Base-by-base conservation (phyloP, 2,797 vertebrate species). In the Acanthiza pusilla region DNA sequence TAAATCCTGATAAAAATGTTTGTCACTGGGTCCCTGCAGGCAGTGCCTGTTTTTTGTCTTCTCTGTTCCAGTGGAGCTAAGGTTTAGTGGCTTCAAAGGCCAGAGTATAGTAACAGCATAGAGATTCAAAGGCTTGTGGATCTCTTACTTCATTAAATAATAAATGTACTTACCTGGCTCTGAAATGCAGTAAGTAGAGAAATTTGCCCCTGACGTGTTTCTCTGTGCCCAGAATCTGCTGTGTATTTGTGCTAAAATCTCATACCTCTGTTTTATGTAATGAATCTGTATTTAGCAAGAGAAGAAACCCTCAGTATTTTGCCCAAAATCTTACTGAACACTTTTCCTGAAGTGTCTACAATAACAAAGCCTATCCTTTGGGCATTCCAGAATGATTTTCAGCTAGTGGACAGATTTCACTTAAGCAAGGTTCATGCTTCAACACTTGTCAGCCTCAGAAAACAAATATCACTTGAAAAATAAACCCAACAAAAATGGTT, bases 1-100 rank as follows among this genome's bases (percentile, higher is more conserved):
- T 96, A 95, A 94, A 91, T 42, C 11, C 48, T 80, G 50, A 95
- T 89, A 91, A 93, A 67, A 95, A 30, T 89, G 42, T 91, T 96
- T 67, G 26, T 89, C 81, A 88, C 29, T 91, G 48, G 87, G 48
- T 90, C 38, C n/a, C 16, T 75, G 55, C 70, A 88, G 79, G 78
- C 51, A 62, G 5, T 61, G 19, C 38, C 53, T 93, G 51, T 7
- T 27, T 89, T 87, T 29, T 45, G 66, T 55, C 21, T 66, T 85
- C 70, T 50, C 6, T 70, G 7, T 57, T 78, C 15, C 17, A 14
- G 21, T 55, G 11, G 25, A 94, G 43, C 18, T 84, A 93, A 92
- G 51, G 7, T 88, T 77, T 89, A 53, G 58, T 83, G 50, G 79
- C 68, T 94, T 95, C 88, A 94, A 92, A 96, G 42, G 45, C 92